phyloP scores from a whole-genome alignment of 1,140 invertebrate species.

The Drosophila kanapiae region DNA sequence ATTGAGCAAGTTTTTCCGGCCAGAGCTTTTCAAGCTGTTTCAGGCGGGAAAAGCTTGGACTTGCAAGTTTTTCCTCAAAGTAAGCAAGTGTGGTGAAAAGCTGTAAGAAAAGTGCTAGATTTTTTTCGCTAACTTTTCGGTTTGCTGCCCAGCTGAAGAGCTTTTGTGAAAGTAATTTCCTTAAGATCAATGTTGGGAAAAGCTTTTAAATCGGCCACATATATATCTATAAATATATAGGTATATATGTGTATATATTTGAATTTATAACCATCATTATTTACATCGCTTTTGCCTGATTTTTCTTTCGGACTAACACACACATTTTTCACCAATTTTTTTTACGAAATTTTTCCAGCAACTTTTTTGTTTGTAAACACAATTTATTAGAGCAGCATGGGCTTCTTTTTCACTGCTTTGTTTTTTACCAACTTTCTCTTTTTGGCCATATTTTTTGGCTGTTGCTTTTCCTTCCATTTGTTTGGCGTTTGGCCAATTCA shows the following conservation, averaged over 20 bases:
- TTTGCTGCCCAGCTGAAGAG: constrained; percentile 13
- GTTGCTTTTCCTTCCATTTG: too few species aligned
- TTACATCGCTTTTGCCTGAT: background rate
- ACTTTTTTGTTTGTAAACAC: constrained; percentile 2
- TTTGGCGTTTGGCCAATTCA: constrained; percentile 1
- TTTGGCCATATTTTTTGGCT: background rate
- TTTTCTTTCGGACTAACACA: background rate
- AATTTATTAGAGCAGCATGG: constrained; percentile 1
- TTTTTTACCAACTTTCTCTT: background rate
- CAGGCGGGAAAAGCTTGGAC: background rate
- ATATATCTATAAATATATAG: background rate
- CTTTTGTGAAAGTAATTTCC: constrained; percentile 1
- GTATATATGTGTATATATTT: background rate
- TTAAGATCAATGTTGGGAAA: background rate
- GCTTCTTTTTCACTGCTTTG: background rate
- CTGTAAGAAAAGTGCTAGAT: background rate
- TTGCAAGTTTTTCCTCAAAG: background rate
- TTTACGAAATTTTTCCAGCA: background rate
- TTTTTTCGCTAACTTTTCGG: constrained; percentile 18
- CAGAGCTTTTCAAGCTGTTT: constrained; percentile 17
- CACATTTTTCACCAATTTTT: background rate
- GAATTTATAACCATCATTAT: constrained; percentile 8
- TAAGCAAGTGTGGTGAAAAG: constrained; percentile 20
- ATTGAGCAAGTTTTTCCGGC: constrained; percentile 1
- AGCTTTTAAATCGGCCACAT: background rate